These are phyloP conservation scores for Chrysotoxum bicinctum DNA, from an alignment of 2,888 invertebrate genomes.

Conservation along the genomic window DNA sequence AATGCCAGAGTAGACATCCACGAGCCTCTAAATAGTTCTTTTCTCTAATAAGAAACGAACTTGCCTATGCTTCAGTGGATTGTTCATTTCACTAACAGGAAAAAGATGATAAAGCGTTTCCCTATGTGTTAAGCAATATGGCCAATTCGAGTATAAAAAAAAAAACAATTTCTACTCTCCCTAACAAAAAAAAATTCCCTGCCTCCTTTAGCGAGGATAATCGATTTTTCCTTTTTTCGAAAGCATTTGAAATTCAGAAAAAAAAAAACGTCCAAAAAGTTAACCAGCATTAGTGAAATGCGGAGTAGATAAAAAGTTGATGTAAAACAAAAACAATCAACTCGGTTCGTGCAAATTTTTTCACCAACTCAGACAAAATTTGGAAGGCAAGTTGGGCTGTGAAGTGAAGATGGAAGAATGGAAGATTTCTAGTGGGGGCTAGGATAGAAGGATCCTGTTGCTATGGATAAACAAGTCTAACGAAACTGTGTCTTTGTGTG, in stretches of 20 bases:
- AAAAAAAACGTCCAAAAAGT: not conserved
- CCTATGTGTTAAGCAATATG: not conserved
- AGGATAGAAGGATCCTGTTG: not conserved
- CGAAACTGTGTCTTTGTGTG: not conserved
- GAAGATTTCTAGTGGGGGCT: too few species aligned
- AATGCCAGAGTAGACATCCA: not conserved
- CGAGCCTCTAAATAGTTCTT: not conserved
- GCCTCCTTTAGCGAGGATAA: constrained; percentile 14
- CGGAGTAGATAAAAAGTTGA: not conserved
- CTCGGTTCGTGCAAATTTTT: not conserved
- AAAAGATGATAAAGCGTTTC: constrained; percentile 58
- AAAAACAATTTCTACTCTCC: not conserved
- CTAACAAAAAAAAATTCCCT: not conserved
- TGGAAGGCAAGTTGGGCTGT: not conserved
- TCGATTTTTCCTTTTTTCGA: constrained; percentile 54
- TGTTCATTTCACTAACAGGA: constrained; percentile 53
- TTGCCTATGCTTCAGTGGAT: constrained; percentile 32
- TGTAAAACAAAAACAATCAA: not conserved
- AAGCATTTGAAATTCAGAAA: constrained; percentile 29
- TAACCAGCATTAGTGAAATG: not conserved
- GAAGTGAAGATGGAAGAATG: not conserved
- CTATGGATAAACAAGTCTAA: not conserved
- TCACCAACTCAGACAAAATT: not conserved
- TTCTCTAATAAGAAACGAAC: constrained; percentile 23
- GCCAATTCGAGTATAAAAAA: not conserved